These are phyloP conservation scores for Epinephelus fuscoguttatus DNA, from an alignment of 2,113 vertebrate genomes.

Conservation along the genomic window DNA sequence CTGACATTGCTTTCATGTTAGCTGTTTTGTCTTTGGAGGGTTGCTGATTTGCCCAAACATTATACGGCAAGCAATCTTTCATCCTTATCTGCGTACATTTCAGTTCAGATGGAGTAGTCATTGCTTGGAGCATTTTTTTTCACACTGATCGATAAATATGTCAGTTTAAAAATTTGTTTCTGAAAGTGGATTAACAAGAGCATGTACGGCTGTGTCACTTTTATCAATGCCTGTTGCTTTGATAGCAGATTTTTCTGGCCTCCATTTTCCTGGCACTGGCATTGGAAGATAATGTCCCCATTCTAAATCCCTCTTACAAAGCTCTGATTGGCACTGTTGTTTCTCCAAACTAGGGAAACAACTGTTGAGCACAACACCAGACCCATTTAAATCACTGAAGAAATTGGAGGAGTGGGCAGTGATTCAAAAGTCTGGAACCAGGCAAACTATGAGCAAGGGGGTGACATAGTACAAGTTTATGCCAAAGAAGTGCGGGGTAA, in stretches of 20 bases:
- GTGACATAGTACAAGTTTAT: neutral
- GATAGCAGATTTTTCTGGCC: neutral
- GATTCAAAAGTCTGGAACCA: conserved; percentile 4
- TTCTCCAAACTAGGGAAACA: neutral
- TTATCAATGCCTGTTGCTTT: neutral
- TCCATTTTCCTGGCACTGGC: neutral
- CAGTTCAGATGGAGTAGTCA: too few species aligned
- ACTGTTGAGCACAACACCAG: conserved; percentile 1
- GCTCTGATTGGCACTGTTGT: neutral
- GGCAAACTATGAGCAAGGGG: neutral
- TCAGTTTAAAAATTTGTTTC: too few species aligned
- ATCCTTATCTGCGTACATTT: too few species aligned
- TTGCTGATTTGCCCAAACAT: too few species aligned
- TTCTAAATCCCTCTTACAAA: neutral
- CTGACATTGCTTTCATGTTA: too few species aligned
- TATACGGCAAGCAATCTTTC: too few species aligned
- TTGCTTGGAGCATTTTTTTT: too few species aligned
- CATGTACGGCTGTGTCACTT: neutral
- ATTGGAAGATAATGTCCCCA: neutral
- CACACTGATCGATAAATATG: too few species aligned
- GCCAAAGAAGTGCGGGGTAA: neutral
- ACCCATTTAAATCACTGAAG: conserved; percentile 1
- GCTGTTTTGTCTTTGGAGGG: too few species aligned
- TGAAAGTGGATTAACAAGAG: too few species aligned
- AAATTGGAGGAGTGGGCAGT: neutral